Evolutionary conservation across 2,113 vertebrate genomes (phyloP), one percentile per base, ranked within the genome.

Genomic region (Rattus rattus): DNA sequence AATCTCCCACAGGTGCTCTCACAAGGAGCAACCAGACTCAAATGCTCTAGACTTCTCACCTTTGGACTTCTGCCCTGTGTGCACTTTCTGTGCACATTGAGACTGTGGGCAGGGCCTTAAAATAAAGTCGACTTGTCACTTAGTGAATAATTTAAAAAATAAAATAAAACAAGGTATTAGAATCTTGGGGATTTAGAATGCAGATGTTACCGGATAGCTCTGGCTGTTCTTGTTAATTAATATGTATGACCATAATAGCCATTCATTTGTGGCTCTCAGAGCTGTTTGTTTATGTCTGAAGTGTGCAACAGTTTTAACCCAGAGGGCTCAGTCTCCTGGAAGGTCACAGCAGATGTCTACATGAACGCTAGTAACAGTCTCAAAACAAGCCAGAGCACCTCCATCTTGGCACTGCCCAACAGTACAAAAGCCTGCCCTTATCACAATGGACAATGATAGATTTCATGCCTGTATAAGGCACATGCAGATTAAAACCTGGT

Each of bases 1-100:
- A 90, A 92, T 94, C 94, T 93, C 93, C 65, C 59, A 4, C 80
- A 19, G 90, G 52, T 92, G 22, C 90, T 93, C 65, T 92, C 47
- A 93, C 70, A 93, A 94, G 69, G 69, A 94, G 22, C 90, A 94
- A 79, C 94, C 61, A 72, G 80, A 70, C 36, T 76, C 49, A 56
- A 92, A 72, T 63, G 93, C 92, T 93, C 54, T 63, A 81, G 73
- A 8, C 26, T 63, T 86, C 24, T 83, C 36, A 88, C 84, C 96
- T 97, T 96, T 96, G 96, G 85, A 96, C 94, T 95, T 95, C 69
- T 90, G 75, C 20, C 77, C 39, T 6, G 0, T n/a, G 69, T 0
- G 0, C 36, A 56, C 63, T 70, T 88, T 84, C 47, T 77, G 2
- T 91, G 20, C 19, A 67, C 70, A 65, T 56, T 88, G 87, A 33